phyloP scores from a whole-genome alignment of 2,888 invertebrate genomes.

The Prosapia bicincta region DNA sequence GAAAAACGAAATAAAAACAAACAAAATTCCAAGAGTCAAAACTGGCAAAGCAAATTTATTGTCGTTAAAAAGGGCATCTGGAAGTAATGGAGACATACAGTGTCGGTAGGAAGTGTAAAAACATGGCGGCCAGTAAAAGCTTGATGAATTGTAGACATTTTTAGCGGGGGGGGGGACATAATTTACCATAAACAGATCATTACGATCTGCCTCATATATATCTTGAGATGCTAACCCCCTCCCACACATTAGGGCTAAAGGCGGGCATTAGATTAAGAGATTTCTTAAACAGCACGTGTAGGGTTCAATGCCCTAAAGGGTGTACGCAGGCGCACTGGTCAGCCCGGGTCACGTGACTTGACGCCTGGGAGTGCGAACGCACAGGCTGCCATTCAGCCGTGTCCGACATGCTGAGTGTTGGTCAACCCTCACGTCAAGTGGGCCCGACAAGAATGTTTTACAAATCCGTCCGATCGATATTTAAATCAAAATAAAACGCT shows the following conservation, averaged over 20 bases:
- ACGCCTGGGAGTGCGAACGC: background rate
- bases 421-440: background rate
- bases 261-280: conserved; percentile 2
- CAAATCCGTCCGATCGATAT: background rate
- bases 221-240: background rate
- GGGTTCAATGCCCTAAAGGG: background rate
- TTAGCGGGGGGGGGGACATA: background rate
- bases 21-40: background rate
- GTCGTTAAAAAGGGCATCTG: background rate
- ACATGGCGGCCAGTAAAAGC: background rate
- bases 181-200: conserved; percentile 2
- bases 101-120: background rate
- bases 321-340: background rate
- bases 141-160: background rate
- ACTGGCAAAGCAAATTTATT: background rate
- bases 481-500: background rate
- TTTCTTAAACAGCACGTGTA: background rate
- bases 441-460: background rate
- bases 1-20: too few species aligned
- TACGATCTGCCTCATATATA: background rate
- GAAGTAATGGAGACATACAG: background rate
- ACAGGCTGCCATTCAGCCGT: background rate
- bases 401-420: background rate
- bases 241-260: background rate
- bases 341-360: background rate